Base-by-base conservation (phyloP, 2,113 vertebrate genomes). In the Nansenia antarctica region DNA sequence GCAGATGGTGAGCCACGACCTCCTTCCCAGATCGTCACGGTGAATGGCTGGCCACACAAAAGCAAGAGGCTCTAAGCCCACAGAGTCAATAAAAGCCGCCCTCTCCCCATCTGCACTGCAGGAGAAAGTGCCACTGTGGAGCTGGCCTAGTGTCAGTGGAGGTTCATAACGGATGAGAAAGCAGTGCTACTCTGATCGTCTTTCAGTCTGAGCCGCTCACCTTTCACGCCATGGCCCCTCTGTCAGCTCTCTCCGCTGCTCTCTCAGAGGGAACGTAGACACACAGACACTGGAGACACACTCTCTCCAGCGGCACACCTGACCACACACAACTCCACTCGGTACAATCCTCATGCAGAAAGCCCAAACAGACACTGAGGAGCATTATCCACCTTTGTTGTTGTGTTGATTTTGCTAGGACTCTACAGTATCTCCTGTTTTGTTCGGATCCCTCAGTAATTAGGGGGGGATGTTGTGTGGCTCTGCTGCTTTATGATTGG, bases 151-250 rank as follows among this genome's bases (percentile, higher is more conserved):
- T 14, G 77, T 87, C 45, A 70, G 76, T 45, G 73, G 68, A 67
- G 84, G 71, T 77, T 65, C 86, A 89, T 87, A 90, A 85, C 79
- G 9, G 67, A 75, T 78, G 86, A 78, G 79, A 90, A 90, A 87
- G 87, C 70, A 26, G 65, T 26, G 74, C 79, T 31, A 76, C 14
- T 4, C 87, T 31, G 90, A 93, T 94, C 90, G 18, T 84, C 90
- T 95, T 94, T 92, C 93, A 87, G 84, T 78, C 68, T 58, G 80
- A 82, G 78, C 79, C 57, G n/a, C 86, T 86, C 73, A 55, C 61
- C 82, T 91, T 85, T 87, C 88, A 84, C 67, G 86, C 86, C 70
- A 84, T 80, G 86, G 86, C 74, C 72, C 64, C 63, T 68, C 67
- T 77, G 29, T 4, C 77, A 9, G 70, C 77, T 60, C 58, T 22